Percentiles rank a stretch among this genome's conserved stretches.
Evolutionary conservation across 2,888 invertebrate genomes (phyloP).

Genomic region (Erebia ligea): DNA sequence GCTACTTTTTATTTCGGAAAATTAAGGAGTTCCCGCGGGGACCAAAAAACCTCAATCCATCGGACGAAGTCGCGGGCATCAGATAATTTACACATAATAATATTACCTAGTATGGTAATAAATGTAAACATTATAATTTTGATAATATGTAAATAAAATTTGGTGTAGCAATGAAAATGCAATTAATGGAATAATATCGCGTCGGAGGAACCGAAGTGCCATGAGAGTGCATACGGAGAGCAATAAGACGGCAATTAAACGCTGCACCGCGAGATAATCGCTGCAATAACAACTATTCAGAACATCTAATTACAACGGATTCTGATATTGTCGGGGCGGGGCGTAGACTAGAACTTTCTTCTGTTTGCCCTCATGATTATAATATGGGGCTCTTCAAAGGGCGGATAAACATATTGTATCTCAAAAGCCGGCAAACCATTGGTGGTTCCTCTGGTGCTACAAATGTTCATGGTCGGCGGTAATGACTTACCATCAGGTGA

Average conservation of each 20-base stretch:
- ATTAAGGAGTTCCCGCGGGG: too few species aligned
- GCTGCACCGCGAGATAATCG: conserved; percentile 64
- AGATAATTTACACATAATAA: too few species aligned
- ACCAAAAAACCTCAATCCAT: too few species aligned
- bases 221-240: conserved; percentile 48
- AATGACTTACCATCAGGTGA: too few species aligned
- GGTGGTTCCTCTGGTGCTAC: too few species aligned
- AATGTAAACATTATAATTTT: not conserved
- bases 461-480: too few species aligned
- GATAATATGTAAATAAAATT: conserved; percentile 22
- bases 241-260: conserved; percentile 60
- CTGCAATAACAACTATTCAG: conserved; percentile 66
- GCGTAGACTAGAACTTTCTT: conserved; percentile 28
- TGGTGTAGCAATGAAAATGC: conserved; percentile 45
- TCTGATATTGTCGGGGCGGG: conserved; percentile 40
- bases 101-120: too few species aligned
- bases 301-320: conserved; percentile 64
- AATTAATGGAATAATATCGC: conserved; percentile 50
- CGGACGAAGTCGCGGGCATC: too few species aligned
- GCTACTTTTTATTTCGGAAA: too few species aligned
- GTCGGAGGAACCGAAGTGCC: conserved; percentile 45
- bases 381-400: too few species aligned
- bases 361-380: not conserved
- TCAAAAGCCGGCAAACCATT: too few species aligned
- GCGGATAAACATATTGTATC: too few species aligned